Percentiles rank a stretch among this genome's conserved stretches.
phyloP scores from a whole-genome alignment of 2,797 vertebrate species.

The Euphonia xanthogaster region DNA sequence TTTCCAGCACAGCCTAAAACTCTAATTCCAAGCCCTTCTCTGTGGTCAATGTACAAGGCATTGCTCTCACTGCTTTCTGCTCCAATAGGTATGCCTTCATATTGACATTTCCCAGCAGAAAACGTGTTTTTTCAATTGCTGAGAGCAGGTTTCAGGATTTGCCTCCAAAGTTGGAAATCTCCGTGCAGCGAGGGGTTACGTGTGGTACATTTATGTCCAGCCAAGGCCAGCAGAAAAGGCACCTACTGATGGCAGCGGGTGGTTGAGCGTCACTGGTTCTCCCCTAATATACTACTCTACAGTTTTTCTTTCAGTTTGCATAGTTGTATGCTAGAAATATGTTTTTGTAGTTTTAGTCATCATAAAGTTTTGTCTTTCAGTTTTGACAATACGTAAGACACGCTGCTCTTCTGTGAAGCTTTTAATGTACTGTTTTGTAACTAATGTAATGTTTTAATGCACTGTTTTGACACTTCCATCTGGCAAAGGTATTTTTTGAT shows the following conservation, averaged over 20 bases:
- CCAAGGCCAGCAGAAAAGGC: background rate
- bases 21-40: background rate
- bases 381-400: background rate
- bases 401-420: rapidly evolving
- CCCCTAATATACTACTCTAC: rapidly evolving
- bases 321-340: background rate
- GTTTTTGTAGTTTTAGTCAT: background rate
- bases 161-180: background rate
- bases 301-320: background rate
- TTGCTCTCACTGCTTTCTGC: background rate
- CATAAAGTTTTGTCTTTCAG: background rate
- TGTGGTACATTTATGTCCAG: background rate
- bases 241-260: no score
- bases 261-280: background rate
- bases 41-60: background rate
- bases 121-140: background rate
- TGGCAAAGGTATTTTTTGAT: background rate
- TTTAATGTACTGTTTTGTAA: background rate
- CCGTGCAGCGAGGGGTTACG: rapidly evolving
- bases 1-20: background rate
- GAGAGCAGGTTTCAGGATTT: background rate
- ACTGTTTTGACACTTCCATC: background rate
- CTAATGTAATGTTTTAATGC: background rate
- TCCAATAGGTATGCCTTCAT: background rate
- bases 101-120: background rate